Evolutionary conservation across 1,140 invertebrate genomes (phyloP).

Genomic region (Theocolax elegans): DNA sequence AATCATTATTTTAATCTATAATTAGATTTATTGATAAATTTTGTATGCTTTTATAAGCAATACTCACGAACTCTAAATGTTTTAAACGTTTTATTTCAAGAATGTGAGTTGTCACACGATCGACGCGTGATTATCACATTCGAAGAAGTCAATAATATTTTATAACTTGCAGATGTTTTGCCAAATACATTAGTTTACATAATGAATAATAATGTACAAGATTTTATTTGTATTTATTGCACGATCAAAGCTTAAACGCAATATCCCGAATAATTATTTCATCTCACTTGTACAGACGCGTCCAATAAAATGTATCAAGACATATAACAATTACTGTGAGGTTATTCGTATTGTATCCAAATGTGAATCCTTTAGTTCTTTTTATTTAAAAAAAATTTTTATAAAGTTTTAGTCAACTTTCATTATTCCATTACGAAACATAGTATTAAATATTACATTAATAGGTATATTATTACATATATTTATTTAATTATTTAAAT

Average conservation of each 20-base stretch:
- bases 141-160: constrained; percentile 20
- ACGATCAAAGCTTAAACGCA: constrained; percentile 3
- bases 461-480: no score
- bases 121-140: not conserved
- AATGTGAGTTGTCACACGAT: not conserved
- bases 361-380: no score
- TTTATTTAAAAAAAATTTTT: no score
- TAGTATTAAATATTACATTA: no score
- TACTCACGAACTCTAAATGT: no score
- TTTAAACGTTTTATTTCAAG: not conserved
- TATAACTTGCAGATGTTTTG: constrained; percentile 14
- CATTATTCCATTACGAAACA: no score
- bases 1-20: constrained; percentile 30
- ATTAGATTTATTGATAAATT: constrained; percentile 24
- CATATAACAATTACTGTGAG: not conserved
- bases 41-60: constrained; percentile 18
- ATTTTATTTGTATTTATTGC: constrained; percentile 22
- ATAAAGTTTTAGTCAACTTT: no score
- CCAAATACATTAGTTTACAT: not conserved
- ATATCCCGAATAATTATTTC: constrained; percentile 37
- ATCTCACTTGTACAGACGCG: constrained; percentile 38
- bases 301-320: constrained; percentile 42
- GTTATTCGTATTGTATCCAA: constrained; percentile 11
- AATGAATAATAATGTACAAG: constrained; percentile 2
- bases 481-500: no score